Percentiles rank a stretch among this genome's conserved stretches.
phyloP scores from a whole-genome alignment of 2,797 vertebrate genomes.

The Helarctos malayanus region DNA sequence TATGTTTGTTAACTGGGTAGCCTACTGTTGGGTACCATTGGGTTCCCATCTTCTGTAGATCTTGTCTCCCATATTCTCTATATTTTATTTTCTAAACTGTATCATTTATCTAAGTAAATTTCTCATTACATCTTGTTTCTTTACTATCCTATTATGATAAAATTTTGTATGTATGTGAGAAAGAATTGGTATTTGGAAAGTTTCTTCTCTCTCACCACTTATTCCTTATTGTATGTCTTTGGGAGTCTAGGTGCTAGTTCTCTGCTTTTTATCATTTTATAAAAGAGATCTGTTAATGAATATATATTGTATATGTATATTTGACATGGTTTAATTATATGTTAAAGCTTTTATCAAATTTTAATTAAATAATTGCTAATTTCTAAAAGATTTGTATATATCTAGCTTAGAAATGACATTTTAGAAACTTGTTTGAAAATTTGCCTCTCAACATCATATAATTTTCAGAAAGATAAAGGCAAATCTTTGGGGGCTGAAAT shows the following conservation, averaged over 20 bases:
- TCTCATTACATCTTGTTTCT: not conserved
- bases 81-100: constrained; percentile 40
- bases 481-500: constrained; percentile 54
- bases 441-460: constrained; percentile 34
- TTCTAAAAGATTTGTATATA: not conserved
- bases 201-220: not conserved
- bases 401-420: constrained; percentile 3
- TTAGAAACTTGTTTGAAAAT: constrained; percentile 59
- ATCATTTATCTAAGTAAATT: constrained; percentile 20
- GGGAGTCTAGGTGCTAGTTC: not conserved
- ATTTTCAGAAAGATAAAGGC: constrained; percentile 39
- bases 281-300: not conserved
- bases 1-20: not conserved
- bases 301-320: not conserved
- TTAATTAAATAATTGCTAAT: constrained; percentile 47
- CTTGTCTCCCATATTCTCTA: not conserved
- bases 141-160: constrained; percentile 11
- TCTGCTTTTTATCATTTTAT: constrained; percentile 10
- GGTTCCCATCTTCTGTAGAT: not conserved
- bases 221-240: not conserved
- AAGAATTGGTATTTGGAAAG: constrained; percentile 28
- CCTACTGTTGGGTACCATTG: not conserved
- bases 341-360: not conserved
- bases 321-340: not conserved
- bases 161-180: not conserved